Evolutionary conservation across 2,113 vertebrate species (phyloP), one percentile per base, ranked within the genome.

Genomic region (Micromys minutus): DNA sequence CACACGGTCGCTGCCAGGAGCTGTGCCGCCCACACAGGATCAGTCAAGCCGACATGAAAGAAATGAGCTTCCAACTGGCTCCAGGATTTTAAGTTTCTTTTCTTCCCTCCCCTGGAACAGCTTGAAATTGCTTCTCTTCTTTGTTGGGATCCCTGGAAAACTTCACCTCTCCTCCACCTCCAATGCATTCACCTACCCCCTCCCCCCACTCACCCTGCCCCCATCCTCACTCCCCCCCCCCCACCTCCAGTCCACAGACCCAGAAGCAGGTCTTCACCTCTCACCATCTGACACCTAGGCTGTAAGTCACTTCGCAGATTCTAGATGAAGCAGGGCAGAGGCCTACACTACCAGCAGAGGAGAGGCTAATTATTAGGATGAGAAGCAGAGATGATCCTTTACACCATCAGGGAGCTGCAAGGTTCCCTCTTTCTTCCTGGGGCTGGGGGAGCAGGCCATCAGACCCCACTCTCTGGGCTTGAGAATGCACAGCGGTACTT

Each of bases 1-100:
- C 96, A 0, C 97, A 92, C 95, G 80, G 97, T 61, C 16, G 0
- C 98, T 57, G 86, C 50, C 86, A 87, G 85, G 84, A 55, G 50
- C 85, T 71, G 7, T 92, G 16, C 79, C 90, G 29, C 95, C 95
- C 97, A 96, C 95, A 31, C 47, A 24, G 12, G 31, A 74, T 87
- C 85, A 87, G 69, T 88, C 69, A 74, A 31, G 86, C 50, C n/a
- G 15, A 26, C 69, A 59, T 88, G 69, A 59, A 88, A 88, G 86
- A n/a, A 74, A 22, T 0, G 26, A 57, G 69, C n/a, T 74, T 88
- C 86, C 86, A 88, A 31, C 86, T 74, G 52, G 71, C 47, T 72
- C 67, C 13, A 13, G 86, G 67, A 72, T 74, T 72, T 87, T 8
- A 74, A 88, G n/a, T 59, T 74, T 87, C 85, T 72, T 55, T 39